These are phyloP conservation scores for Pipistrellus kuhlii DNA, from an alignment of 2,797 vertebrate species.

Conservation along the genomic window DNA sequence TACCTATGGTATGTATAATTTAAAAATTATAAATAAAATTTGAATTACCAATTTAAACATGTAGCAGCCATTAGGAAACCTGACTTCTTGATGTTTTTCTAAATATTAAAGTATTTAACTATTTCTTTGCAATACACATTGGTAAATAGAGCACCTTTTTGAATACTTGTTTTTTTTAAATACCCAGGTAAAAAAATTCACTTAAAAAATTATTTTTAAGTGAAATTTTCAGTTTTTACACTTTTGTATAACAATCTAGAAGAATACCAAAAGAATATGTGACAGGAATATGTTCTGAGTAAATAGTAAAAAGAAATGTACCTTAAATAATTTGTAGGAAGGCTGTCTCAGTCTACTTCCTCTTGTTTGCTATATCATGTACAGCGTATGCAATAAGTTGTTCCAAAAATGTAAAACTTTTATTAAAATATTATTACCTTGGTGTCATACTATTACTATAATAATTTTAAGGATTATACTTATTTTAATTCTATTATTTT, in stretches of 20 bases:
- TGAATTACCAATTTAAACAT: conserved; percentile 78
- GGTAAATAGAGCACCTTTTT: conserved; percentile 48
- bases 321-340: conserved; percentile 56
- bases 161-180: conserved; percentile 46
- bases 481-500: conserved; percentile 56
- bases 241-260: conserved; percentile 53
- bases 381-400: conserved; percentile 44
- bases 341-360: neutral
- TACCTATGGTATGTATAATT: conserved; percentile 84
- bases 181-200: conserved; percentile 25
- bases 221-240: conserved; percentile 62
- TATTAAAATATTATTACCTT: conserved; percentile 68
- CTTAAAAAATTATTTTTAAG: conserved; percentile 70
- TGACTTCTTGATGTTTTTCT: conserved; percentile 56
- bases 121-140: conserved; percentile 46
- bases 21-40: conserved; percentile 86
- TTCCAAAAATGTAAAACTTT: conserved; percentile 65
- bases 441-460: conserved; percentile 33
- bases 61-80: conserved; percentile 50
- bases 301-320: conserved; percentile 61
- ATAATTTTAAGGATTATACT: conserved; percentile 47
- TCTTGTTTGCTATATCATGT: conserved; percentile 54
- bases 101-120: conserved; percentile 63
- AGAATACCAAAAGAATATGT: conserved; percentile 48
- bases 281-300: neutral